These are phyloP conservation scores for Colletes collaris DNA, from an alignment of 2,888 invertebrate species.

Conservation along the genomic window DNA sequence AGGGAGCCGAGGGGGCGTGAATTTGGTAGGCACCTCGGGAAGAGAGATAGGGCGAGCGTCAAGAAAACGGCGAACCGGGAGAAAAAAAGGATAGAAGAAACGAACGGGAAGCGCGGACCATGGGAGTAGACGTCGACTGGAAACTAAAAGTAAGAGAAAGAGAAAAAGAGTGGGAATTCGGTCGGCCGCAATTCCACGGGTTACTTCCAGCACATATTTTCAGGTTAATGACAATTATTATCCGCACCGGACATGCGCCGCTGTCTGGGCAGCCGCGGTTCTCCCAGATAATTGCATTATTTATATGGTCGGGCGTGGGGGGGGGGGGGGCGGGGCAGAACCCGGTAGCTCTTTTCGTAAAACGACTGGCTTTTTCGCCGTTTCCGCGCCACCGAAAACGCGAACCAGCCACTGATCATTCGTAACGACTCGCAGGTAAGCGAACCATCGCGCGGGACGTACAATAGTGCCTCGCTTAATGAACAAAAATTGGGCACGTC, in stretches of 20 bases:
- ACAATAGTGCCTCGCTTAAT: neutral
- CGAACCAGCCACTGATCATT: neutral
- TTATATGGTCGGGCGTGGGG: conserved; percentile 51
- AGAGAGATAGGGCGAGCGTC: conserved; percentile 57
- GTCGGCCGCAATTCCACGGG: conserved; percentile 66
- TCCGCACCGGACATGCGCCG: conserved; percentile 68
- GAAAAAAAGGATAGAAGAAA: conserved; percentile 55
- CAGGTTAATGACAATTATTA: conserved; percentile 77
- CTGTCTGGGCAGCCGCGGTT: conserved; percentile 48
- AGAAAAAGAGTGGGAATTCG: conserved; percentile 35
- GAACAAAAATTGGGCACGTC: too few relatives aligned
- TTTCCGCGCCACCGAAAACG: conserved; percentile 1
- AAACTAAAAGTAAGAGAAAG: conserved; percentile 21
- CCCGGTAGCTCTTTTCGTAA: conserved; percentile 6
- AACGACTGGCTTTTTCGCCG: conserved; percentile 13
- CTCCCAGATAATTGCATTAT: conserved; percentile 73
- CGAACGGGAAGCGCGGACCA: conserved; percentile 41
- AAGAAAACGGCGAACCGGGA: conserved; percentile 52
- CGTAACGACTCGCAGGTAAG: neutral
- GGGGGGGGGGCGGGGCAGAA: neutral
- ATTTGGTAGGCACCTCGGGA: conserved; percentile 55
- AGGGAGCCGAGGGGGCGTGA: conserved; percentile 52
- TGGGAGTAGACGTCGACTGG: conserved; percentile 34
- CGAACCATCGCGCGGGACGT: neutral
- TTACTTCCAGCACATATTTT: conserved; percentile 78